Percentiles rank a stretch among this genome's conserved stretches.
Evolutionary conservation across 2,888 invertebrate species (phyloP).

Genomic region (Pheosia gnoma): DNA sequence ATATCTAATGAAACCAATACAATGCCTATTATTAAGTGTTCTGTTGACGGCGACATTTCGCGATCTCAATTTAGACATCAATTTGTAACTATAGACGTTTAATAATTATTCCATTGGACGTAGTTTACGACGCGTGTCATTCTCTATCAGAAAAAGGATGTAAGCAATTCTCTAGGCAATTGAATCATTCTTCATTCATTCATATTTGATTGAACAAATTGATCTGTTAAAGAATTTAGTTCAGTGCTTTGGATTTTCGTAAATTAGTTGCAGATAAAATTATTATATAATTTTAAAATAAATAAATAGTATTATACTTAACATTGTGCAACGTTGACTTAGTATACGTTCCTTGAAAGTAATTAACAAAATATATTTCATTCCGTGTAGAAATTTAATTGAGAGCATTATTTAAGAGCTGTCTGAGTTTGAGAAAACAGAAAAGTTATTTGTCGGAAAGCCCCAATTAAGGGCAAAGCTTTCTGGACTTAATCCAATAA

Average conservation of each 20-base stretch:
- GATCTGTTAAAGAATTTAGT: slow-evolving; percentile 27
- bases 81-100: slow-evolving; percentile 7
- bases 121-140: slow-evolving; percentile 48
- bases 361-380: slow-evolving; percentile 57
- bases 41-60: not conserved
- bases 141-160: slow-evolving; percentile 67
- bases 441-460: slow-evolving; percentile 82
- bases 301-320: too few species aligned
- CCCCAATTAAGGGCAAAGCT: slow-evolving; percentile 82
- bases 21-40: slow-evolving; percentile 10
- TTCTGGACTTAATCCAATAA: slow-evolving; percentile 83
- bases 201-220: slow-evolving; percentile 42
- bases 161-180: slow-evolving; percentile 61
- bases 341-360: slow-evolving; percentile 35
- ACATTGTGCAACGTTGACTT: not conserved
- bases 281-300: too few species aligned
- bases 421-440: slow-evolving; percentile 80
- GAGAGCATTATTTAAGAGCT: slow-evolving; percentile 77
- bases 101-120: slow-evolving; percentile 48
- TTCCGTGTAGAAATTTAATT: slow-evolving; percentile 74
- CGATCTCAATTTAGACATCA: not conserved
- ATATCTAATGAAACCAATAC: slow-evolving; percentile 16
- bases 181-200: slow-evolving; percentile 55
- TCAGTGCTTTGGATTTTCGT: slow-evolving; percentile 12
- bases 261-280: not conserved